Evolutionary conservation across 2,113 vertebrate genomes (phyloP).

Genomic region (Paramisgurnus dabryanus): DNA sequence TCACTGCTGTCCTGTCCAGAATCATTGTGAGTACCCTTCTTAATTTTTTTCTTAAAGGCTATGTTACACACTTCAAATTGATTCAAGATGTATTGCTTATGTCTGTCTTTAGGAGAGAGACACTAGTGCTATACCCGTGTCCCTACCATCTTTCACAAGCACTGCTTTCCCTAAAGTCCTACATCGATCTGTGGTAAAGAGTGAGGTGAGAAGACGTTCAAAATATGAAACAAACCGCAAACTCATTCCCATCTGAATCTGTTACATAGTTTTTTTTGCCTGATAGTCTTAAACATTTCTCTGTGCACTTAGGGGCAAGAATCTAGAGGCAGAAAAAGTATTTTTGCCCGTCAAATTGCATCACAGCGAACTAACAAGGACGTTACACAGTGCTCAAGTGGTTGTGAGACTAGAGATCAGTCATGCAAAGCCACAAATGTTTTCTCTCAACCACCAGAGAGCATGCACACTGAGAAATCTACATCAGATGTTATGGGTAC

Average conservation of each 20-base stretch:
- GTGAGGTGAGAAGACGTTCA: conserved; percentile 72
- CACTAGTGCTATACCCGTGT: conserved; percentile 80
- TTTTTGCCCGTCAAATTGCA: conserved; percentile 93
- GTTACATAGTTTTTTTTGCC: neutral
- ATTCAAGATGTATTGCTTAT: neutral
- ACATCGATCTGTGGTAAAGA: conserved; percentile 80
- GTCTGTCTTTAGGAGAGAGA: conserved; percentile 83
- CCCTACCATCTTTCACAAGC: conserved; percentile 79
- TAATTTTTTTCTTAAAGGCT: neutral
- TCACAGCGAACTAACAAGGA: conserved; percentile 76
- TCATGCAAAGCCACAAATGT: conserved; percentile 29
- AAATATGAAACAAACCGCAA: neutral
- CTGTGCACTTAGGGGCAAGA: conserved; percentile 46
- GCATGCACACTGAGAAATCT: conserved; percentile 57
- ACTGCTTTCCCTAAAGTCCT: conserved; percentile 87
- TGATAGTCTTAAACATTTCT: neutral
- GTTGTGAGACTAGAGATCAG: conserved; percentile 33
- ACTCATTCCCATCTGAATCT: neutral
- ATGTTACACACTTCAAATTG: neutral
- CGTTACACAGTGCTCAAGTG: conserved; percentile 22
- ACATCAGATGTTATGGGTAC: conserved; percentile 39
- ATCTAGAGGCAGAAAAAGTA: conserved; percentile 80
- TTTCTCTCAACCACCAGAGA: conserved; percentile 37
- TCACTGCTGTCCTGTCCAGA: conserved; percentile 89
- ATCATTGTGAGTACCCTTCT: conserved; percentile 81